Evolutionary conservation across 2,888 invertebrate species (phyloP).

Genomic region (Hypena proboscidalis): DNA sequence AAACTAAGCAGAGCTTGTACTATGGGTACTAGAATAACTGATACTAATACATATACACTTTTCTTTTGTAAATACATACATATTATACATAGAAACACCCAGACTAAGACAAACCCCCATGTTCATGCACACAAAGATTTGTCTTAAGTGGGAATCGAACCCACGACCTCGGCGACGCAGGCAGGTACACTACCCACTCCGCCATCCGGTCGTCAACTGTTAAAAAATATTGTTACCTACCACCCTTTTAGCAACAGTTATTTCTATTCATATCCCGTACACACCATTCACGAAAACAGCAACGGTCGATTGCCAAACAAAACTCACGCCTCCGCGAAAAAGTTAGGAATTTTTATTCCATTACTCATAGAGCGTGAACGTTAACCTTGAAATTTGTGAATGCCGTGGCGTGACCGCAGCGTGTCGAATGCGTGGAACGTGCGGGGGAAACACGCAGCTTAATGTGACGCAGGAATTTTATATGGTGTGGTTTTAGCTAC

Average conservation of each 20-base stretch:
- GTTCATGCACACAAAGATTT: too few relatives aligned
- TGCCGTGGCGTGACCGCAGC: conserved; percentile 11
- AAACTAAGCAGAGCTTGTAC: too few relatives aligned
- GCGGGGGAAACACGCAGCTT: conserved; percentile 7
- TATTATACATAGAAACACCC: too few relatives aligned
- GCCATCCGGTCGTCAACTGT: too few relatives aligned
- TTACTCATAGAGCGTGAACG: conserved; percentile 7
- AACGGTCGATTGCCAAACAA: background rate
- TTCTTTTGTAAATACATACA: too few relatives aligned
- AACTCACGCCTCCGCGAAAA: conserved; percentile 4
- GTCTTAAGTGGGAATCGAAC: too few relatives aligned
- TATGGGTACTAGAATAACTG: too few relatives aligned
- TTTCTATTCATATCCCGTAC: background rate
- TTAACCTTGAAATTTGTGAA: conserved; percentile 10
- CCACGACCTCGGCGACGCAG: too few relatives aligned
- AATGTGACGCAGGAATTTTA: conserved; percentile 7
- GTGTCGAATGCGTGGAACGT: conserved; percentile 15
- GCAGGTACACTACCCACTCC: too few relatives aligned
- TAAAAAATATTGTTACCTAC: too few relatives aligned
- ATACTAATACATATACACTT: too few relatives aligned
- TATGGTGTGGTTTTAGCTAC: conserved; percentile 8
- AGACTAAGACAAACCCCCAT: too few relatives aligned
- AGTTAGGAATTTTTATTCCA: conserved; percentile 17
- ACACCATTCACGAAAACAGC: background rate
- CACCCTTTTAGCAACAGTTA: background rate